Base-by-base conservation (phyloP, 2,888 invertebrate species). In the Gisinianus flammeolus region DNA sequence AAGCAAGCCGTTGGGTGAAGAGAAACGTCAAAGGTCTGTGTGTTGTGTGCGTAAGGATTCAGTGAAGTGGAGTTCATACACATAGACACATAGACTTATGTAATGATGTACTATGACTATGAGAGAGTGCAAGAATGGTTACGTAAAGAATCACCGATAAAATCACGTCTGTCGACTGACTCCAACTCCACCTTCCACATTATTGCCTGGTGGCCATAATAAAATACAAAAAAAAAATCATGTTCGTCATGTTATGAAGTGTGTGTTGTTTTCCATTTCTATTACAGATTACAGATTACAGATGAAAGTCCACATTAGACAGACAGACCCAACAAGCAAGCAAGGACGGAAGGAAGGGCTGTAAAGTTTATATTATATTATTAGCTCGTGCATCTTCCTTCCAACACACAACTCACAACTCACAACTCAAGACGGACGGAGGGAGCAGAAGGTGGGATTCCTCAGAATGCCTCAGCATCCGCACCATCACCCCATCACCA, bases 71-170 rank as follows among this genome's bases (percentile, higher is more conserved):
- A n/a, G n/a, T n/a, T n/a, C n/a, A n/a, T n/a, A n/a, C 44, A 44
- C 16, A 44, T 19, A 16, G 44, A 44, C 16, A 44, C 44, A 16
- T 19, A 19, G 44, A 44, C 44, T 44, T 12, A 44, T 44, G 44
- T 44, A 19, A 12, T 16, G 44, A 44, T 44, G 44, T 44, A 19
- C 44, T 16, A 44, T 16, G 44, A n/a, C n/a, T 44, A 44, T 44
- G 12, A 12, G 5, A 30, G 16, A 54, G 70, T 70, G 54, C 24
- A 35, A n/a, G 62, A 58, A 62, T 62, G 62, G 62, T 24, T 44
- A 30, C 19, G 70, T 54, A 70, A 70, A 54, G 70, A 70, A 70
- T 70, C 70, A 70, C 28, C 52, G 70, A 70, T 70, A 70, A 2
- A 70, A 70, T 70, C 70, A 70, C 70, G 70, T 54, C 70, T 70